Percentiles rank a stretch among this genome's conserved stretches.
Conservation (phyloP, 2,113 vertebrate species). For the Amblyopsis rosae region DNA sequence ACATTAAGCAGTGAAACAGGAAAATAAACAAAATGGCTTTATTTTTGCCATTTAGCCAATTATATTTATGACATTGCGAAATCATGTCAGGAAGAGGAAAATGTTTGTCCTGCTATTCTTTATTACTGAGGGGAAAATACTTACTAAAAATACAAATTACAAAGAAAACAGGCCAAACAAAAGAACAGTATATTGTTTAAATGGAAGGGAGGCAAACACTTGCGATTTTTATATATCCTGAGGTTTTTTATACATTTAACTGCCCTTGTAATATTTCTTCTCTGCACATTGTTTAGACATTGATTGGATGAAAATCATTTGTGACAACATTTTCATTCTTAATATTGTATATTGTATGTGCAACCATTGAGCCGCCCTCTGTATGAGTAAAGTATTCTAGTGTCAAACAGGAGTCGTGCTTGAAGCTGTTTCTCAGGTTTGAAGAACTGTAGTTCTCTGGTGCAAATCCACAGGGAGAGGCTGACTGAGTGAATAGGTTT, state of each 20-base stretch:
- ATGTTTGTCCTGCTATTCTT: conserved; percentile 55
- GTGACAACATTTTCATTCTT: conserved; percentile 44
- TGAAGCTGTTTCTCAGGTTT: conserved; percentile 11
- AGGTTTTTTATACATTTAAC: conserved; percentile 35
- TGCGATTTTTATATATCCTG: conserved; percentile 6
- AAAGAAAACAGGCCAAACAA: conserved; percentile 21
- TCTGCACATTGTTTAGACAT: conserved; percentile 26
- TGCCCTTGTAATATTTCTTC: conserved; percentile 39
- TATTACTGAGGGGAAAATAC: conserved; percentile 53
- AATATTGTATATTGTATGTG: conserved; percentile 21
- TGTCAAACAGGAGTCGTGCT: conserved; percentile 30
- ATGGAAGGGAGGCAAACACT: conserved; percentile 33
- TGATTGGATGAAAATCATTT: conserved; percentile 41
- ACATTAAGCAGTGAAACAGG: conserved; percentile 55
- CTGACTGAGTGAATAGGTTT: conserved; percentile 54
- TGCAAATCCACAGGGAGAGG: conserved; percentile 13
- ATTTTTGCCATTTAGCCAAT: conserved; percentile 56
- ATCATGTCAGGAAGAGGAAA: conserved; percentile 49
- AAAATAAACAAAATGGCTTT: conserved; percentile 60
- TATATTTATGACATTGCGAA: conserved; percentile 62
- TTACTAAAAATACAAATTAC: neutral
- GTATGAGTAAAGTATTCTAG: conserved; percentile 33
- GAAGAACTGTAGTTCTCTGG: conserved; percentile 25
- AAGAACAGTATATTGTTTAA: conserved; percentile 23
- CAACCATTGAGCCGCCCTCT: conserved; percentile 30